These are phyloP conservation scores for Toxostoma redivivum DNA, from an alignment of 2,113 vertebrate genomes.

Conservation along the genomic window DNA sequence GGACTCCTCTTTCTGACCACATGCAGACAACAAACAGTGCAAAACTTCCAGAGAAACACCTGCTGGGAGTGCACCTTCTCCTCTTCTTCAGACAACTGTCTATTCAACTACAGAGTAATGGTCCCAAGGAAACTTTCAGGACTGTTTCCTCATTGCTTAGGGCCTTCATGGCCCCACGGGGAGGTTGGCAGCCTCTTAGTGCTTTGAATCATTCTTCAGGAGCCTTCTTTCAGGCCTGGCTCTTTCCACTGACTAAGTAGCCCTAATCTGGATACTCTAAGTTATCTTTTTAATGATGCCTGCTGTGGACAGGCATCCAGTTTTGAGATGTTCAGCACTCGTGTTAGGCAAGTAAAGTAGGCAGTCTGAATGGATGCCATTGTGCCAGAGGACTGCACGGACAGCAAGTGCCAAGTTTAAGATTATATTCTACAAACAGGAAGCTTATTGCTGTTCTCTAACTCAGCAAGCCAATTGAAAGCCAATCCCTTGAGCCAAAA, in stretches of 20 bases:
- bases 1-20: fast-evolving
- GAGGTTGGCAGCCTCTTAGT: neutral
- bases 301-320: neutral
- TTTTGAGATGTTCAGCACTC: constrained; percentile 14
- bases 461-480: constrained; percentile 1
- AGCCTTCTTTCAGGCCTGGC: neutral
- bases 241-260: neutral
- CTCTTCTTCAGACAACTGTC: neutral
- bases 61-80: neutral
- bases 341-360: neutral
- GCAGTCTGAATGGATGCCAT: neutral
- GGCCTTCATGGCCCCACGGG: neutral
- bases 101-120: neutral
- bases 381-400: constrained; percentile 18
- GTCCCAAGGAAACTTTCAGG: neutral
- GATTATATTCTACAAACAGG: constrained; percentile 37
- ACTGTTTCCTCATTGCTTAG: neutral
- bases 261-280: neutral
- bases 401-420: constrained; percentile 45
- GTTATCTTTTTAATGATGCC: neutral
- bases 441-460: constrained; percentile 28
- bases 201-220: neutral
- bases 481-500: constrained; percentile 15
- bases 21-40: neutral
- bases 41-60: neutral